Evolutionary conservation across 2,888 invertebrate genomes (phyloP).

Genomic region (Pyrrhia umbra): DNA sequence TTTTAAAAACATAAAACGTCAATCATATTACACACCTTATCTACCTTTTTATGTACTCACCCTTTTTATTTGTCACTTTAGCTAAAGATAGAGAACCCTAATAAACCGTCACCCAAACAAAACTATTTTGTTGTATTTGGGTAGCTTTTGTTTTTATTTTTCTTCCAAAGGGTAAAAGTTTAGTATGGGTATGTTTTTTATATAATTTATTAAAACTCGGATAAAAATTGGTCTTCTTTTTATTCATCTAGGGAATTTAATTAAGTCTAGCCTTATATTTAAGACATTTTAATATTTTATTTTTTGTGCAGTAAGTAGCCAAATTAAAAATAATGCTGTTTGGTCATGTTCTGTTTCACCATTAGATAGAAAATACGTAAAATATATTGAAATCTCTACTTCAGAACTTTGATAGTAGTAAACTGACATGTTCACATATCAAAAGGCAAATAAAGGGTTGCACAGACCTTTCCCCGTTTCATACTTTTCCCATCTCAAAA

Average conservation of each 20-base stretch:
- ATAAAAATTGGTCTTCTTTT: no score
- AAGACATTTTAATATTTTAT: no score
- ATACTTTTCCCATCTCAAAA: slow-evolving; percentile 1
- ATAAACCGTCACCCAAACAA: background rate
- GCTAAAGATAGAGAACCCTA: slow-evolving; percentile 18
- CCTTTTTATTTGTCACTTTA: slow-evolving; percentile 16
- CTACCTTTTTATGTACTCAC: slow-evolving; percentile 10
- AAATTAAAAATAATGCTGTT: no score
- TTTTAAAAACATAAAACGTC: background rate
- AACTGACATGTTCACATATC: no score
- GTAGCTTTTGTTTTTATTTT: slow-evolving; percentile 7
- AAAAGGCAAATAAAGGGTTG: no score
- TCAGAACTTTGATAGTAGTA: no score
- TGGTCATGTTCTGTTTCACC: no score
- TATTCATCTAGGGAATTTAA: no score
- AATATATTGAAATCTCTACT: no score
- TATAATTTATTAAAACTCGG: background rate
- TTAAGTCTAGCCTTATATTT: no score
- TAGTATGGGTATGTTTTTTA: background rate
- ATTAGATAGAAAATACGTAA: no score
- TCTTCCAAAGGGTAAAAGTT: background rate
- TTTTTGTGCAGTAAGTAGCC: no score
- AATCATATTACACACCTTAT: slow-evolving; percentile 9
- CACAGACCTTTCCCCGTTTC: background rate
- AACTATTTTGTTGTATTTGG: slow-evolving; percentile 12